A percentile compares a stretch with the other conserved stretches of the same genome.
These are phyloP conservation scores for Volucella inanis DNA, from an alignment of 2,888 invertebrate species.

Conservation along the genomic window DNA sequence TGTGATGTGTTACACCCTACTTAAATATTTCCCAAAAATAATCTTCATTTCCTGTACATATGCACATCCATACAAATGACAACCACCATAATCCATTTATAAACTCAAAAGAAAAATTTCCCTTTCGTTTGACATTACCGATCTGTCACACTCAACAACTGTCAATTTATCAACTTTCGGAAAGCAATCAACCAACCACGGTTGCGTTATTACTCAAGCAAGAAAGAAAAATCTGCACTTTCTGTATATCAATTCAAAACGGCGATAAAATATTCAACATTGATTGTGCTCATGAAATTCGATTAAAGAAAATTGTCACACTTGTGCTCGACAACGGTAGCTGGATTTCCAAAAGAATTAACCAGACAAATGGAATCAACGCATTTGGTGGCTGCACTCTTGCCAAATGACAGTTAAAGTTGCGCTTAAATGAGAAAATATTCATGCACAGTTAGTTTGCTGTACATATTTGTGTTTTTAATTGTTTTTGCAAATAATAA, in stretches of 20 bases:
- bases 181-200: constrained; percentile 17
- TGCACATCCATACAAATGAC: too few species aligned
- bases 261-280: not conserved
- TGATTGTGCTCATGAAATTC: not conserved
- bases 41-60: too few species aligned
- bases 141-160: not conserved
- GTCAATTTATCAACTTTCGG: constrained; percentile 13
- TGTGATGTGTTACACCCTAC: too few species aligned
- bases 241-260: not conserved
- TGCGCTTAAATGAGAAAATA: not conserved
- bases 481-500: not conserved
- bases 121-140: constrained; percentile 36
- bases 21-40: too few species aligned
- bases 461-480: constrained; percentile 8
- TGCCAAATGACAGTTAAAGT: constrained; percentile 37
- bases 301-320: not conserved
- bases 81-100: too few species aligned
- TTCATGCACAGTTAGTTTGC: not conserved
- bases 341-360: not conserved
- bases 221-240: not conserved
- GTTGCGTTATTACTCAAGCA: constrained; percentile 19
- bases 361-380: not conserved
- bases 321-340: not conserved
- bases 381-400: constrained; percentile 21
- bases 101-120: not conserved